These are phyloP conservation scores for Hirudo medicinalis DNA, from an alignment of 1,140 invertebrate species.

Conservation along the genomic window DNA sequence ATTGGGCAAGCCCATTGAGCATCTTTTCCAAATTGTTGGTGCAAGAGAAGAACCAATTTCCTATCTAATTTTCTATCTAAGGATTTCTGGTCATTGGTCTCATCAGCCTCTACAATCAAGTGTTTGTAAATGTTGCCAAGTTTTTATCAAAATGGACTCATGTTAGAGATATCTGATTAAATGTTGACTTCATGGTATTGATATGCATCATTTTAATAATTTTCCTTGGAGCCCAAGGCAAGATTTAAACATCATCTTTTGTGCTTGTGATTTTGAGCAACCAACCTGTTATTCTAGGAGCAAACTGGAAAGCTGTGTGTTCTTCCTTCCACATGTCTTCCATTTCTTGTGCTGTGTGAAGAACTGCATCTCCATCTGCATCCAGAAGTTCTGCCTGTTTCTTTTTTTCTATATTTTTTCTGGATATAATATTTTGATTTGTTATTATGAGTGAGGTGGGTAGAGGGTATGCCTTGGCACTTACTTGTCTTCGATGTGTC, in stretches of 20 bases:
- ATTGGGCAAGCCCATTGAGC: background rate
- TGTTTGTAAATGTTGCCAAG: background rate
- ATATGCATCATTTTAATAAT: background rate
- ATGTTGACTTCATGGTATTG: background rate
- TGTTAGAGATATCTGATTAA: background rate
- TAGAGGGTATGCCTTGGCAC: background rate
- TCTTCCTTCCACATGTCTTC: conserved; percentile 6
- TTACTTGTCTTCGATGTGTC: background rate
- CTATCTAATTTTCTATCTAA: conserved; percentile 3
- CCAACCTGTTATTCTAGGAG: background rate
- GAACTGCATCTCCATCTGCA: background rate
- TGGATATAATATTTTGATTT: too few relatives aligned
- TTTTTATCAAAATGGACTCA: background rate
- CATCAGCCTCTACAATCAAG: background rate
- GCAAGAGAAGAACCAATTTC: background rate
- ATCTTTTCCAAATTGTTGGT: background rate
- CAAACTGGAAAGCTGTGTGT: background rate
- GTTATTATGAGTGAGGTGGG: background rate
- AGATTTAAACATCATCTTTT: too few relatives aligned
- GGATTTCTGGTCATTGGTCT: background rate
- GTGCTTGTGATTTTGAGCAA: background rate
- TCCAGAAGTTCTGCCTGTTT: background rate
- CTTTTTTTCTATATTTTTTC: background rate
- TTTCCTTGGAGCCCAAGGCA: background rate
- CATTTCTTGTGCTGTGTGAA: background rate